These are phyloP conservation scores for Epirrhoe alternata DNA, from an alignment of 2,888 invertebrate species.

Conservation along the genomic window DNA sequence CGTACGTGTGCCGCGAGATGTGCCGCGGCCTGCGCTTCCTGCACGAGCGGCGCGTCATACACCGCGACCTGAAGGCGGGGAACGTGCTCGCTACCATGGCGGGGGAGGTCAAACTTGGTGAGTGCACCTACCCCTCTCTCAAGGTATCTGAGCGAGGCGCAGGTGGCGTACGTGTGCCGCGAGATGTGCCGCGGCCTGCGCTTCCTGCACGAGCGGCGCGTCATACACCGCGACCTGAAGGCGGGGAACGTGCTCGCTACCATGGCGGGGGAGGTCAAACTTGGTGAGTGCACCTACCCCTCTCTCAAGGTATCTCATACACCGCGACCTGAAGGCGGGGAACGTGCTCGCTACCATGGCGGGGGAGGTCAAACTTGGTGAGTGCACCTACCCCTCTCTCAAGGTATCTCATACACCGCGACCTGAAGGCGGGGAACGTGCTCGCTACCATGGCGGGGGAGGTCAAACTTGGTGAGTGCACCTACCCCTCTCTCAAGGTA, in stretches of 20 bases:
- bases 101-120: conserved; percentile 95
- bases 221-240: conserved; percentile 99
- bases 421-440: no score
- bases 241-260: conserved; percentile 99
- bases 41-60: conserved; percentile 96
- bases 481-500: no score
- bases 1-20: conserved; percentile 97
- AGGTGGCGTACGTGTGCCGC: conserved; percentile 97
- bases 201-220: conserved; percentile 95
- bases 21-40: conserved; percentile 95
- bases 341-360: no score
- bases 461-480: no score
- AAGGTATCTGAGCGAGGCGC: conserved; percentile 95
- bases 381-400: no score
- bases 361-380: no score
- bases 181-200: conserved; percentile 95
- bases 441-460: no score
- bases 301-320: no score
- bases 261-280: conserved; percentile 97
- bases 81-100: conserved; percentile 98
- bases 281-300: conserved; percentile 72
- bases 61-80: conserved; percentile 99
- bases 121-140: no score
- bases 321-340: no score
- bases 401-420: no score